Base-by-base conservation (phyloP, 1,140 invertebrate genomes). In the Calycopis cecrops region DNA sequence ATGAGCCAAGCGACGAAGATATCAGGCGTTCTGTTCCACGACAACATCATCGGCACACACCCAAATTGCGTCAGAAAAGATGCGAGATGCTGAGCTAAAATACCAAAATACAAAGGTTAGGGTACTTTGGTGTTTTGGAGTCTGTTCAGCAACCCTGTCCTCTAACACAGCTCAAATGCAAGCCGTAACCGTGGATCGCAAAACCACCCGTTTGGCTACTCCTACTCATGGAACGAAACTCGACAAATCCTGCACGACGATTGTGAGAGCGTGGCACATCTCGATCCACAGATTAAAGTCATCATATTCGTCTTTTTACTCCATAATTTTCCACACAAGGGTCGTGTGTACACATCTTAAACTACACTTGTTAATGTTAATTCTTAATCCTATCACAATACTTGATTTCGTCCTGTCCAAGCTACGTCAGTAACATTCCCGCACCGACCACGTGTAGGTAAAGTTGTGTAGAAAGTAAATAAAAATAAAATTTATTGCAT, bases 401-500 rank as follows among this genome's bases (percentile, higher is more conserved):
- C 59, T 60, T 60, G 59, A 37, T 56, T 54, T 35, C 34, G 50
- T 60, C 53, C 49, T 38, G 54, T 50, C 38, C 16, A 35, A n/a
- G 21, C 21, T 28, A 28, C 21, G 21, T 28, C 21, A 28, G 21
- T 28, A 28, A 28, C 21, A 28, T 6, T 28, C 2, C 21, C 21
- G 9, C 40, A 14, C 14, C n/a, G 4, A 9, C 40, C 12, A 14
- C 7, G 9, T 9, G 8, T 4, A 44, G 6, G 7, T 7, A 12
- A 16, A 44, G 40, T 17, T 14, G 40, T 44, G 40, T 44, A 44
- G 40, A 44, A 44, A 44, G 17, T 16, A 44, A 37, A 37, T 16
- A 44, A 7, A 9, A 44, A 44, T 17, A 44, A 44, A 44, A 44
- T 44, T 44, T 16, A 44, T 40, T 16, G 12, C 40, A 44, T 10